These are phyloP conservation scores for Ptychodera flava DNA, from an alignment of 35 echinoderm and acorn worm genomes.

Conservation along the genomic window DNA sequence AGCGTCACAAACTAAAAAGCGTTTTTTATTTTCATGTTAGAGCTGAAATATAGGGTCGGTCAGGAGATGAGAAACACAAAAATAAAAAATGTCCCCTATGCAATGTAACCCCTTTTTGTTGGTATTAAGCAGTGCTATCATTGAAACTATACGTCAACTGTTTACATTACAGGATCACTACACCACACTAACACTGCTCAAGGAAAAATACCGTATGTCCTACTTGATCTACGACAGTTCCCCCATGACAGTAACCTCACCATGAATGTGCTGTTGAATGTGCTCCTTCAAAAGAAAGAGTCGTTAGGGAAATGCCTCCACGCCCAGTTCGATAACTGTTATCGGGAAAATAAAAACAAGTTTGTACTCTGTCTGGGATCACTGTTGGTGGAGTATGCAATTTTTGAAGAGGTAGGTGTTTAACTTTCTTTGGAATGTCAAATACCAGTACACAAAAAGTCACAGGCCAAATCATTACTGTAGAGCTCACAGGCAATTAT, in stretches of 20 bases:
- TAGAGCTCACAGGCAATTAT: background rate
- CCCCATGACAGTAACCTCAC: constrained; percentile 16
- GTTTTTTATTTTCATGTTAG: too few species aligned
- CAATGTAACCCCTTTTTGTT: too few species aligned
- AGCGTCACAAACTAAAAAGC: too few species aligned
- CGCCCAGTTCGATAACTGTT: constrained; percentile 36
- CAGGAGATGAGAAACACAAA: too few species aligned
- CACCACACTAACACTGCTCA: constrained; percentile 8
- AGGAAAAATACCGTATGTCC: constrained; percentile 27
- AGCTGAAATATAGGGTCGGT: too few species aligned
- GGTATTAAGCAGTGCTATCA: too few species aligned
- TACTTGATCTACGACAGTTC: background rate
- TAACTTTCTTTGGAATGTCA: too few species aligned
- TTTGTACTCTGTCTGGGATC: constrained; percentile 19
- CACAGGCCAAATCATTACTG: background rate
- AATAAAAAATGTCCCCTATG: too few species aligned
- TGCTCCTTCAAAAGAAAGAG: background rate
- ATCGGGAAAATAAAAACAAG: constrained; percentile 36
- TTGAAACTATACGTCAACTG: too few species aligned
- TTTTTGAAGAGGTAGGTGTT: constrained; percentile 14
- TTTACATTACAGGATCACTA: constrained; percentile 19
- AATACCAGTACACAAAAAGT: too few species aligned
- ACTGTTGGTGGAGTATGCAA: constrained; percentile 5
- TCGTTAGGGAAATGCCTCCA: constrained; percentile 13
- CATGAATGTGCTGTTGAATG: constrained; percentile 12